Evolutionary conservation across 2,888 invertebrate species (phyloP).

Genomic region (Agonopterix arenella): DNA sequence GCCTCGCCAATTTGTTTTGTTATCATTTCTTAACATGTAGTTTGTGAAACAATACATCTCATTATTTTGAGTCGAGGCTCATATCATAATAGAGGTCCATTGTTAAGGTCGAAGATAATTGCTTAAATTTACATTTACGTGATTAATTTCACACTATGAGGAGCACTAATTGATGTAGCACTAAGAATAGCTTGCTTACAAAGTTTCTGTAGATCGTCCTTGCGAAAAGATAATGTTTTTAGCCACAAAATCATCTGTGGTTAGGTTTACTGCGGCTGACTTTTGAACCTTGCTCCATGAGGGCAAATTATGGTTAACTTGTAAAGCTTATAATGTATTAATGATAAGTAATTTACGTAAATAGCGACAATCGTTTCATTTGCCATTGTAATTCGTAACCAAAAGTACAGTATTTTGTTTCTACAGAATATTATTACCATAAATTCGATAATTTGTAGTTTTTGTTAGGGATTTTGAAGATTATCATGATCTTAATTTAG

Average conservation of each 20-base stretch:
- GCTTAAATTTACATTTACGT: too few species aligned
- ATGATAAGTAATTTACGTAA: too few species aligned
- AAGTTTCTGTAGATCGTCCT: slow-evolving; percentile 11
- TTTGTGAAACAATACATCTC: slow-evolving; percentile 1
- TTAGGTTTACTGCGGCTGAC: slow-evolving; percentile 16
- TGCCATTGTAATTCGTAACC: background rate
- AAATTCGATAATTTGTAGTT: too few species aligned
- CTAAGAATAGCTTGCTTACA: background rate
- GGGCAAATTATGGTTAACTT: slow-evolving; percentile 9
- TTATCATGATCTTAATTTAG: too few species aligned
- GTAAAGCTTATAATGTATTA: too few species aligned
- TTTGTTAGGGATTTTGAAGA: too few species aligned
- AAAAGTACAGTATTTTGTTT: too few species aligned
- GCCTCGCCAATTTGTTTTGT: slow-evolving; percentile 17
- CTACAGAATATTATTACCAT: too few species aligned
- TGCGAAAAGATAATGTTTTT: slow-evolving; percentile 9
- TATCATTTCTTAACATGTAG: slow-evolving; percentile 14
- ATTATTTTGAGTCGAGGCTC: background rate
- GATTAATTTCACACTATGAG: too few species aligned
- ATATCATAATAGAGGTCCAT: too few species aligned
- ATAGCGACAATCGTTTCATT: too few species aligned
- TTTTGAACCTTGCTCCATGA: slow-evolving; percentile 18
- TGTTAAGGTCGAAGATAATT: too few species aligned
- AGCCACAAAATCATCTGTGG: slow-evolving; percentile 10
- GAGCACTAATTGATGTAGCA: background rate